phyloP scores from a whole-genome alignment of 2,113 vertebrate genomes.

The Prinia subflava region DNA sequence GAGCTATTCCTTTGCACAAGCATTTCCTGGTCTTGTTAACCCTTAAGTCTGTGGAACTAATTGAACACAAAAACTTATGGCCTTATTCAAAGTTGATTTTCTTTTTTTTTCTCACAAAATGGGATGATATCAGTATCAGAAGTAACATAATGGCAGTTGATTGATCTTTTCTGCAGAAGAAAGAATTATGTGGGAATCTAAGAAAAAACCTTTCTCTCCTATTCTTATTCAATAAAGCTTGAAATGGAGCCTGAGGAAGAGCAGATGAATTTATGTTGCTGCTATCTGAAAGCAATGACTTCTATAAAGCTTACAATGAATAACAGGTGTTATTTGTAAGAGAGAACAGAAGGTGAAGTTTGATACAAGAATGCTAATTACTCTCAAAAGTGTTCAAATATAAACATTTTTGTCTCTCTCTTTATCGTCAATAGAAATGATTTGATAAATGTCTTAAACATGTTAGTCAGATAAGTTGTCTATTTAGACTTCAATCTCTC shows the following conservation, averaged over 20 bases:
- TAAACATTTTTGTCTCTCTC: neutral
- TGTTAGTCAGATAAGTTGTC: neutral
- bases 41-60: neutral
- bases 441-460: neutral
- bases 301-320: neutral
- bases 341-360: neutral
- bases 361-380: neutral
- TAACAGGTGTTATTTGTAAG: conserved; percentile 20
- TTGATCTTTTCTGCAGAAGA: neutral
- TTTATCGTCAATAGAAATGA: neutral
- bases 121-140: neutral
- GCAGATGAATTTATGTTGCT: neutral
- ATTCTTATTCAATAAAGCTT: neutral
- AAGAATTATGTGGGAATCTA: neutral
- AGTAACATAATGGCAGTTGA: neutral
- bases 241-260: neutral
- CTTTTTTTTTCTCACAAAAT: neutral
- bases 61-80: neutral
- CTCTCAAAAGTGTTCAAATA: neutral
- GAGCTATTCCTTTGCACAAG: neutral
- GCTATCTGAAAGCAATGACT: neutral
- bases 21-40: neutral
- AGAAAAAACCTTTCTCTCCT: neutral
- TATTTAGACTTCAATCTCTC: neutral
- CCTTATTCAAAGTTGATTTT: neutral